These are phyloP conservation scores for Sacculina carcini DNA, from an alignment of 2,888 invertebrate species.

Conservation along the genomic window DNA sequence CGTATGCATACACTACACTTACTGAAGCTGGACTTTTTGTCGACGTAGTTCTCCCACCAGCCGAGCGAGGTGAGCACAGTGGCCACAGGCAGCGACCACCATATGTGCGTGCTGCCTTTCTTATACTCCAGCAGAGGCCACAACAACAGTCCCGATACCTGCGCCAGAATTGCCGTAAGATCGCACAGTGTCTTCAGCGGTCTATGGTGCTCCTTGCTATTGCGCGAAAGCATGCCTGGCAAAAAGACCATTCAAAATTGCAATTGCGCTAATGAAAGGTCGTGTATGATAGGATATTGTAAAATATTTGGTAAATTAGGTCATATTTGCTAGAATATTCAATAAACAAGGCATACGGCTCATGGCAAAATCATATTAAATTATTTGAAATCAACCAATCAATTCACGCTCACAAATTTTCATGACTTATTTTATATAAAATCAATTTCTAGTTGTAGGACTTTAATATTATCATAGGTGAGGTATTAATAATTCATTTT, in stretches of 20 bases:
- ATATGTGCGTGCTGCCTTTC: conserved; percentile 27
- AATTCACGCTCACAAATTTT: too few relatives aligned
- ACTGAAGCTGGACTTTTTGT: conserved; percentile 56
- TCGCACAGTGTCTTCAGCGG: conserved; percentile 26
- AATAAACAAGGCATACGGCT: too few relatives aligned
- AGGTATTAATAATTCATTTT: too few relatives aligned
- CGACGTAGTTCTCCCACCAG: conserved; percentile 97
- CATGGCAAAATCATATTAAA: too few relatives aligned
- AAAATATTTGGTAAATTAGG: too few relatives aligned
- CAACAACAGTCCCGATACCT: conserved; percentile 66
- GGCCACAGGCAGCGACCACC: conserved; percentile 65
- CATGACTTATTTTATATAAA: too few relatives aligned
- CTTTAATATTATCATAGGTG: too few relatives aligned
- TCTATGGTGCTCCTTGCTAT: conserved; percentile 33
- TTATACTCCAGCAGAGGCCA: conserved; percentile 35
- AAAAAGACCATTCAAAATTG: not conserved
- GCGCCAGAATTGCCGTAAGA: conserved; percentile 56
- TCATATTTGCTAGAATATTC: too few relatives aligned
- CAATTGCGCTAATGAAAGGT: not conserved
- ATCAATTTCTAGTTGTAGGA: too few relatives aligned
- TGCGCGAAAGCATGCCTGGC: conserved; percentile 48
- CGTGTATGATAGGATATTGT: too few relatives aligned
- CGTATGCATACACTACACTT: too few relatives aligned
- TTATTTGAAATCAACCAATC: too few relatives aligned
- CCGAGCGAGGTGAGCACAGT: conserved; percentile 63